These are phyloP conservation scores for Coreius guichenoti DNA, from an alignment of 2,797 vertebrate genomes.

Conservation along the genomic window DNA sequence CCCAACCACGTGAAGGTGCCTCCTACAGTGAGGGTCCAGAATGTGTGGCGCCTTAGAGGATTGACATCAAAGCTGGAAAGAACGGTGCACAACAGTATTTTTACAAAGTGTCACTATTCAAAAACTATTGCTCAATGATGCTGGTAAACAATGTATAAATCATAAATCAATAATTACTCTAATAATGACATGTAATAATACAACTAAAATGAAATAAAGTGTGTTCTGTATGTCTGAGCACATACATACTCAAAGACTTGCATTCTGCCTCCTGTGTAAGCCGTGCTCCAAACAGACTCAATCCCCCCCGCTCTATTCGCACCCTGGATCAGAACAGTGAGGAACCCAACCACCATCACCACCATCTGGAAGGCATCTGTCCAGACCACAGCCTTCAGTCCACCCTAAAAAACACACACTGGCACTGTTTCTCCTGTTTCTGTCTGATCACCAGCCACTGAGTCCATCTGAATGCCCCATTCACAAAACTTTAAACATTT, in stretches of 20 bases:
- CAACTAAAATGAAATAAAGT: not conserved
- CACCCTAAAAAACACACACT: slow-evolving; percentile 70
- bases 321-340: slow-evolving; percentile 81
- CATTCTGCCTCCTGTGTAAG: slow-evolving; percentile 78
- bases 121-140: not conserved
- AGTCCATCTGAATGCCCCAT: not conserved
- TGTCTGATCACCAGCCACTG: not conserved
- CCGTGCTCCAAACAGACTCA: slow-evolving; percentile 75
- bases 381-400: slow-evolving; percentile 88
- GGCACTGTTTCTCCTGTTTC: slow-evolving; percentile 1
- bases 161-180: not conserved
- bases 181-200: not conserved
- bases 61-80: slow-evolving; percentile 75
- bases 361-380: slow-evolving; percentile 89
- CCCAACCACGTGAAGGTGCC: slow-evolving; percentile 87
- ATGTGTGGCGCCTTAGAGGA: slow-evolving; percentile 82
- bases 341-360: slow-evolving; percentile 84
- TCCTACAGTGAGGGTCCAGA: slow-evolving; percentile 83
- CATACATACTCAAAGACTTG: slow-evolving; percentile 78
- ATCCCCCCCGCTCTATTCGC: slow-evolving; percentile 72
- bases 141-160: not conserved
- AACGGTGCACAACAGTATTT: not conserved
- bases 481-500: slow-evolving; percentile 4
- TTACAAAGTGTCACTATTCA: not conserved
- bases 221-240: not conserved